Base-by-base conservation (phyloP, 2,797 vertebrate species). In the Rhinella marina region DNA sequence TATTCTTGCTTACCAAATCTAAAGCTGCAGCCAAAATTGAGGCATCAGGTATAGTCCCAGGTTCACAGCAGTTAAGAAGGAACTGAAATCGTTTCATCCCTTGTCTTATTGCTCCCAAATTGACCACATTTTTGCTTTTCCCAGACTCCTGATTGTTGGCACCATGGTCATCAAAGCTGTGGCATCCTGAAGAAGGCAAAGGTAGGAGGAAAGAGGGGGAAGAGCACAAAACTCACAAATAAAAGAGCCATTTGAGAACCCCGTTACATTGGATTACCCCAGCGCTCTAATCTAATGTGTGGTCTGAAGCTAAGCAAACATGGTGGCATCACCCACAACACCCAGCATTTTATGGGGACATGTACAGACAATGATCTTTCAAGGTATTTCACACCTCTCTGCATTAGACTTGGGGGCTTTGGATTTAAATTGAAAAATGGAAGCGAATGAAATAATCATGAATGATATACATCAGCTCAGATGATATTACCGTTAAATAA, bases 31-130 rank as follows among this genome's bases (percentile, higher is more conserved):
- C 98, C 29, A 99, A 91, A 92, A 99, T 99, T 75, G 98, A 99
- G 27, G 98, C 98, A 73, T 99, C 98, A 0, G 98, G 98, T 84
- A 99, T 99, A 57, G 98, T 99, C 72, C 98, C 98, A 0, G 98
- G 98, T 82, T 99, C 98, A 75, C 98, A 99, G 95, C 98, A 99
- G 94, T 99, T 99, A 76, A 99, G 94, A 59, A 99, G 96, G 90
- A 99, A 99, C 92, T 99, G 98, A 91, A 99, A 99, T 85, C 98
- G 96, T 89, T 99, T 99, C 98, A 99, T 99, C 82, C 98, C 98
- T 93, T 99, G 98, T 41, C 98, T 95, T 88, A 99, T 99, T 25
- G 98, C 98, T 61, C 97, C 97, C 90, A 99, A 92, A 92, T 99
- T 98, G 90, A 99, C 98, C 90, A 99, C 95, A 0, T 99, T 99